Evolutionary conservation across 2,113 vertebrate species (phyloP), one percentile per base, ranked within the genome.

Genomic region (Gasterosteus aculeatus): DNA sequence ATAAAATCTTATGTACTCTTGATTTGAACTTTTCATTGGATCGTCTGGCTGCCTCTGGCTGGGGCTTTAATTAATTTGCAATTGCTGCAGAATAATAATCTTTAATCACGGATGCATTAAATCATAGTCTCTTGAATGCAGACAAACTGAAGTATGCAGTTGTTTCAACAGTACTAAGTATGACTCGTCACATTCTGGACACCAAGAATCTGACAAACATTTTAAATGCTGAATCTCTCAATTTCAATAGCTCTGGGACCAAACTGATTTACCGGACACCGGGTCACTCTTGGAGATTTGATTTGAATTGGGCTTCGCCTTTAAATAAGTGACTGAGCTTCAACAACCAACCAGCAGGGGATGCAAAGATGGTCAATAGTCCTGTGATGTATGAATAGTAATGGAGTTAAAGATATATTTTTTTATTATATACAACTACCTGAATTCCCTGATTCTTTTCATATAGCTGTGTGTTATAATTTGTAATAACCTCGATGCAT

Each of bases 1-100:
- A 84, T 91, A 89, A 87, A 89, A 56, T 0, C 51, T 62, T 46
- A 22, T 62, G 33, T 59, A 5, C 19, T 51, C 7, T 81, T 59
- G 10, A 56, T 68, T 42, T 69, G 10, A 38, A 14, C 3, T 75
- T 46, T 60, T 12, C 35, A 38, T 33, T 33, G 10, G 26, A 33
- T 19, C 31, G 41, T 64, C 62, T 31, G 10, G 10, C 29, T 19
- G 15, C 5, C 11, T 47, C 41, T 39, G 9, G 33, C 16, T 12
- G 16, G 4, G 6, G 9, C 33, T 60, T 60, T n/a, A 31, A 29
- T 14, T 10, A 14, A 5, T 41, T 61, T 18, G 18, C 12, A 39
- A 38, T 14, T 11, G 7, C 29, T 11, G 26, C 9, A 10, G 47
- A 10, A 66, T 35, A 49, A 66, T 12, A n/a, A 49, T 49, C 44